Percentiles rank a stretch among this genome's conserved stretches.
These are phyloP conservation scores for Andrena chrysosceles DNA, from an alignment of 2,888 invertebrate genomes.

Conservation along the genomic window DNA sequence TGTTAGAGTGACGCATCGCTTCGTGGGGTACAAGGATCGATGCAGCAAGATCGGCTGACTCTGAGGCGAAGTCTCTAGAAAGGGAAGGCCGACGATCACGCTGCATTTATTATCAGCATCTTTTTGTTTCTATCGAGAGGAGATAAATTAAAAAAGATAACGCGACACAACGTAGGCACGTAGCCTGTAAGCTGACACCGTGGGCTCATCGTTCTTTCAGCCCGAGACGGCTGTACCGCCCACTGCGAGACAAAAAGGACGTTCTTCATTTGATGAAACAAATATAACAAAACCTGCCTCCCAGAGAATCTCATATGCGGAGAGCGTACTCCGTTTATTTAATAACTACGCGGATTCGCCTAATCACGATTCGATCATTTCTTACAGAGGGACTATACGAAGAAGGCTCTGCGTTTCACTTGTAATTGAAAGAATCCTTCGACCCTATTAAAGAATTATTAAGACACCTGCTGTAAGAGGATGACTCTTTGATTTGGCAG, in stretches of 20 bases:
- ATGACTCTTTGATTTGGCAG: neutral
- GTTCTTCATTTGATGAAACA: constrained; percentile 65
- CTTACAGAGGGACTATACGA: neutral
- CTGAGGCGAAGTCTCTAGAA: neutral
- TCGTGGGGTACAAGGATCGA: constrained; percentile 20
- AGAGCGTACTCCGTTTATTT: constrained; percentile 19
- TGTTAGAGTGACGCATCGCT: constrained; percentile 9
- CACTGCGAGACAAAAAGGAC: constrained; percentile 74
- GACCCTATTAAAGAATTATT: neutral
- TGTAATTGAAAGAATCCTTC: neutral
- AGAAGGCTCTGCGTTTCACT: neutral
- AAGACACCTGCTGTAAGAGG: neutral
- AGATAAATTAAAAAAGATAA: constrained; percentile 59
- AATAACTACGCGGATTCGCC: constrained; percentile 42
- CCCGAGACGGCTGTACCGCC: constrained; percentile 70
- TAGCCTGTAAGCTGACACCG: constrained; percentile 70
- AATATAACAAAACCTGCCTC: constrained; percentile 43
- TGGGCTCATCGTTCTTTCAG: constrained; percentile 64
- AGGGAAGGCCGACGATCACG: constrained; percentile 1
- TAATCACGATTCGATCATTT: constrained; percentile 33
- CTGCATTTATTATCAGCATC: constrained; percentile 37
- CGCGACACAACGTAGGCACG: constrained; percentile 64
- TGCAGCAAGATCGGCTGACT: constrained; percentile 10
- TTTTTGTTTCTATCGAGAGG: constrained; percentile 50
- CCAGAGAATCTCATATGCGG: constrained; percentile 63